Base-by-base conservation (phyloP, 2,113 vertebrate genomes). In the Nothocercus nigrocapillus region DNA sequence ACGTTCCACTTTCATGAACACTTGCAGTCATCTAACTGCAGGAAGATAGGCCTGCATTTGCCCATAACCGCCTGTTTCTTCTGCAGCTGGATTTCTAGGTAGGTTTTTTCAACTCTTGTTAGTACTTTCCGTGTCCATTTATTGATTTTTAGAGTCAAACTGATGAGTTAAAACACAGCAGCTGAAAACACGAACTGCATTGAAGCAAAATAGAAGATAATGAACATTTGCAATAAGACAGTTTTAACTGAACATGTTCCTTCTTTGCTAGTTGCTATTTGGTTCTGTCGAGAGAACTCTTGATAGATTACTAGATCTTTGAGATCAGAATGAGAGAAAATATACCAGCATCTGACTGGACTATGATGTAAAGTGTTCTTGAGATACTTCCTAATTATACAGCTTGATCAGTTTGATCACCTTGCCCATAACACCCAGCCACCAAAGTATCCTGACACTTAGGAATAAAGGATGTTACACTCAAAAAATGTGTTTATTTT, bases 191-290 rank as follows among this genome's bases (percentile, higher is more conserved):
- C 66, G 59, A 80, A 84, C 77, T 78, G 61, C 38, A 78, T 18
- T 76, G 79, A 92, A 20, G 54, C 17, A 85, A 87, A 90, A 82
- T 38, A 32, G 49, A 94, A 88, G 74, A 42, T 44, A 91, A 95
- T 25, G 77, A 73, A 66, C 40, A 12, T 0, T 34, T 51, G 85
- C 93, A 94, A 88, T 36, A 53, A 56, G 38, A 61, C 95, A 98
- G 98, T 95, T 98, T 98, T 98, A 98, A 94, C 97, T 98, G 96
- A 98, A 96, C 89, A 97, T 95, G 70, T 94, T 98, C 97, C 93
- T 92, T 95, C 91, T 97, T 97, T 98, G 97, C 98, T 97, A 30
- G 28, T 97, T 98, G 95, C 93, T 96, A 95, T 97, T 97, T 90
- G 97, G 87, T 96, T 98, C 97, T 97, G 97, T 97, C 74, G 98